Percentiles rank a stretch among this genome's conserved stretches.
Conservation (phyloP, 2,888 invertebrate species). For the Leucophora obtusa region DNA sequence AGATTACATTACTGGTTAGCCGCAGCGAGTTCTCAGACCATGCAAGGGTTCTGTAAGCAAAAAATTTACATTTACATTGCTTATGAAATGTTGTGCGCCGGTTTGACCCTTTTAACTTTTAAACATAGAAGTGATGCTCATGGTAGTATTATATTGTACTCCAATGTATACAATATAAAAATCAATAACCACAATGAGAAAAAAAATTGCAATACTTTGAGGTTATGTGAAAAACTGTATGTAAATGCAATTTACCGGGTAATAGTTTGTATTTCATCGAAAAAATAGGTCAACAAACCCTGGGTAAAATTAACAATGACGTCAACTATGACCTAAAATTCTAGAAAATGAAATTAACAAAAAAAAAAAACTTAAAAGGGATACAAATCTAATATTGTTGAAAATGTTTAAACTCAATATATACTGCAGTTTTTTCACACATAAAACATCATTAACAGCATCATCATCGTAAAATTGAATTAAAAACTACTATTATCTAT, state of each 20-base stretch:
- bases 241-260: constrained; percentile 31
- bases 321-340: constrained; percentile 57
- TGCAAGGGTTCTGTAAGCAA: too few species aligned
- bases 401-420: neutral
- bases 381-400: neutral
- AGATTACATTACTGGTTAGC: too few species aligned
- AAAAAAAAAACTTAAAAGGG: constrained; percentile 5
- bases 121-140: too few species aligned
- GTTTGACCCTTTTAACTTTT: too few species aligned
- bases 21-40: too few species aligned
- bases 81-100: too few species aligned
- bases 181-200: too few species aligned
- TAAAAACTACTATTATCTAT: neutral
- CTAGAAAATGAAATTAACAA: constrained; percentile 11
- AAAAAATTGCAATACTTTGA: too few species aligned
- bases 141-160: too few species aligned
- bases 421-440: neutral
- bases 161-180: too few species aligned
- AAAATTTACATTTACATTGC: too few species aligned
- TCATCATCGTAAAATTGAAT: constrained; percentile 3
- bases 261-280: neutral
- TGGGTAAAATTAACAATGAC: constrained; percentile 56
- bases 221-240: too few species aligned
- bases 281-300: constrained; percentile 57
- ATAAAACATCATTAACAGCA: neutral